phyloP scores from a whole-genome alignment of 2,888 invertebrate species.

The Acrobasis consociella region DNA sequence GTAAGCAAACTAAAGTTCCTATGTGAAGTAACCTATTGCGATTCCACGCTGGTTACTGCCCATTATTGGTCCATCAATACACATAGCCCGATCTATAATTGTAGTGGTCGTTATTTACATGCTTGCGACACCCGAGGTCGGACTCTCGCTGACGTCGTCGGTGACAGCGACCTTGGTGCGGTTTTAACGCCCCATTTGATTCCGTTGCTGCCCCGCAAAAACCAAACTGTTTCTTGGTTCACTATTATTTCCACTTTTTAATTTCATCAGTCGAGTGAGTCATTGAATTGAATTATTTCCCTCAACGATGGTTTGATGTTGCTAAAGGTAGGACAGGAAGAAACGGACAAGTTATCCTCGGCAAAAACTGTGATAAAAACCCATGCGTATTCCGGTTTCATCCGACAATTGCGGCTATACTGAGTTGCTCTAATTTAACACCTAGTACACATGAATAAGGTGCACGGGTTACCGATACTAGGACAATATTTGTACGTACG shows the following conservation, averaged over 20 bases:
- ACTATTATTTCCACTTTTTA: conserved; percentile 6
- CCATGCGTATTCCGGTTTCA: conserved; percentile 35
- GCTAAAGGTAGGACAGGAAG: conserved; percentile 46
- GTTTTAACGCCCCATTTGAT: conserved; percentile 35
- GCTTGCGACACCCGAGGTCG: conserved; percentile 27
- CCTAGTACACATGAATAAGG: conserved; percentile 16
- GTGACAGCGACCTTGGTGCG: conserved; percentile 36
- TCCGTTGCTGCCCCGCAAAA: conserved; percentile 12
- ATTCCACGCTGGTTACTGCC: background rate
- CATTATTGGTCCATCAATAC: background rate
- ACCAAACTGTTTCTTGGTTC: conserved; percentile 1
- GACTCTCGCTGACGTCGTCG: conserved; percentile 29
- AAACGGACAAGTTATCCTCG: conserved; percentile 53
- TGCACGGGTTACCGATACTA: background rate
- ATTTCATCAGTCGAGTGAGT: background rate
- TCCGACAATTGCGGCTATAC: conserved; percentile 25
- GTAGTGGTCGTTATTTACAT: conserved; percentile 16
- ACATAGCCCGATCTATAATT: background rate
- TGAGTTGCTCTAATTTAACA: conserved; percentile 20
- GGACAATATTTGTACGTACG: conserved; percentile 2
- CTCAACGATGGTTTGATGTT: conserved; percentile 7
- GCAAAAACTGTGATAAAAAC: conserved; percentile 48
- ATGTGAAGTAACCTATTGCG: too few relatives aligned
- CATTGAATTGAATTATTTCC: conserved; percentile 12
- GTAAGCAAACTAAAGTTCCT: too few relatives aligned